phyloP scores from a whole-genome alignment of 1,140 invertebrate genomes.

The Meteorus sp. region DNA sequence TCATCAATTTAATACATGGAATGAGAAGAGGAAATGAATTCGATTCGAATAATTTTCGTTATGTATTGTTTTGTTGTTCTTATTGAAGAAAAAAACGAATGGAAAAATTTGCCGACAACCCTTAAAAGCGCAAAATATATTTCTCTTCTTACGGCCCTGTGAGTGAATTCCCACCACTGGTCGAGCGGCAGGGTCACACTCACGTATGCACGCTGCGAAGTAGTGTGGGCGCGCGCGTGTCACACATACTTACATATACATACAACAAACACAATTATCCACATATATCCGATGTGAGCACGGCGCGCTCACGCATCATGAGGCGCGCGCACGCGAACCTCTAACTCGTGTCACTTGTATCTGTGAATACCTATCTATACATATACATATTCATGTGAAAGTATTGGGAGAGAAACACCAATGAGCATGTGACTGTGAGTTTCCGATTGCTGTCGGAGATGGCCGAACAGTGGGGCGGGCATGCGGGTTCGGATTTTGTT shows the following conservation, averaged over 20 bases:
- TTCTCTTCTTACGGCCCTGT: slow-evolving; percentile 27
- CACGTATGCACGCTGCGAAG: slow-evolving; percentile 14
- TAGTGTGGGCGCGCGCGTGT: slow-evolving; percentile 1
- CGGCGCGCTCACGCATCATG: slow-evolving; percentile 16
- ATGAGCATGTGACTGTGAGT: background rate
- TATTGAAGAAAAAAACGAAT: background rate
- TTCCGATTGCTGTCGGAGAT: slow-evolving; percentile 17
- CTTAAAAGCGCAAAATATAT: too few species aligned
- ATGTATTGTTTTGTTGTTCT: too few species aligned
- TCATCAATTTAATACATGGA: too few species aligned
- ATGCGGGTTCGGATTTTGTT: slow-evolving; percentile 1
- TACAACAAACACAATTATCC: background rate
- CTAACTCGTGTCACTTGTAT: background rate
- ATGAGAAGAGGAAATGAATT: too few species aligned
- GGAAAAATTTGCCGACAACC: too few species aligned
- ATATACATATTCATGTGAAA: background rate
- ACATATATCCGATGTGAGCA: background rate
- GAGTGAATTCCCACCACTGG: slow-evolving; percentile 27
- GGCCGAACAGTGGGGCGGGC: slow-evolving; percentile 24
- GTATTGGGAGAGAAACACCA: background rate
- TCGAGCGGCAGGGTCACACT: slow-evolving; percentile 26
- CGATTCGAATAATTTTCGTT: too few species aligned
- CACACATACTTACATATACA: too few species aligned
- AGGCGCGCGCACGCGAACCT: background rate
- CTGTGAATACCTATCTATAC: background rate